Base-by-base conservation (phyloP, 2,888 invertebrate species). In the Drosophila neonasuta region DNA sequence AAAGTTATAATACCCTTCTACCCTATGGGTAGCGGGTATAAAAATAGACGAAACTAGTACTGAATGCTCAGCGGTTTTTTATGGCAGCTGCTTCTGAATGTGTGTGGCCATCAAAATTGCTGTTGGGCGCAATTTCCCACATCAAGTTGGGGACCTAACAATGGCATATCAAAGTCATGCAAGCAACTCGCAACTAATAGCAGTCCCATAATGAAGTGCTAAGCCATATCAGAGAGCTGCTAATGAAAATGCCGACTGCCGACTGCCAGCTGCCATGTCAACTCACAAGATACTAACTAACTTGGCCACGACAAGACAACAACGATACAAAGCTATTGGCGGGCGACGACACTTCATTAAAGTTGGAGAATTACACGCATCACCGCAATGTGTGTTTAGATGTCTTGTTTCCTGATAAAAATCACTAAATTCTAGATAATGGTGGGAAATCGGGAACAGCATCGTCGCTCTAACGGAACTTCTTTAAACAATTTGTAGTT, bases 81-180 rank as follows among this genome's bases (percentile, higher is more conserved):
- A 63, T 66, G 57, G 54, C 49, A 59, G 46, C 11, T 44, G 30
- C 54, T 60, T 79, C 60, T 79, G 6, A 6, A 24, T 24, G 24
- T 24, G 77, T 84, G 68, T 67, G 75, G 74, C 68, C 69, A 60
- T 29, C 66, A 67, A 13, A 41, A 32, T 15, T 50, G 24, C 34
- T 54, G 39, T 46, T 29, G 45, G 39, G 39, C 24, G 13, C 36
- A n/a, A 13, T 54, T 81, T 81, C 81, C 82, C 85, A 84, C 78
- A 69, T 63, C 66, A 67, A 54, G 59, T 52, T 61, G 49, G 48
- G 11, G 34, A 70, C 74, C 75, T 75, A 75, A 79, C 77, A 76
- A 77, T 71, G 68, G 52, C 80, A 62, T 78, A 80, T 82, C 80
- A 80, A 65, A 82, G 82, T 78, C 78, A 71, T 48, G 60, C 68